phyloP scores from a whole-genome alignment of 2,113 vertebrate species.

The Brienomyrus longianalis region DNA sequence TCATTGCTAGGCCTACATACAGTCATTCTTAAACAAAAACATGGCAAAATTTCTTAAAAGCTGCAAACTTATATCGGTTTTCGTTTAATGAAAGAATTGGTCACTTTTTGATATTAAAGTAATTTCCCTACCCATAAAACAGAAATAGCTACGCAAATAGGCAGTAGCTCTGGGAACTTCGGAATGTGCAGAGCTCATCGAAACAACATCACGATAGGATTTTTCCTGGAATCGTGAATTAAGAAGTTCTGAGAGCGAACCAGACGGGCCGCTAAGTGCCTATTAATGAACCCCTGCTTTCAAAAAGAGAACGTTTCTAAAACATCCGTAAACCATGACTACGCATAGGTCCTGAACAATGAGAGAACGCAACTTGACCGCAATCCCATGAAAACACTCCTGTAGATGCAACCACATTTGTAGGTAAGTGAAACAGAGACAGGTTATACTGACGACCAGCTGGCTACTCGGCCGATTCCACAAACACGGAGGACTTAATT shows the following conservation, averaged over 20 bases:
- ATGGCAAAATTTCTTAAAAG: neutral
- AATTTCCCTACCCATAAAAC: neutral
- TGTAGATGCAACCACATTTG: neutral
- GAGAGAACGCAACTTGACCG: neutral
- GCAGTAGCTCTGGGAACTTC: neutral
- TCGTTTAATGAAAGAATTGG: neutral
- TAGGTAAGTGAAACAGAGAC: neutral
- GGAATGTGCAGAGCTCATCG: neutral
- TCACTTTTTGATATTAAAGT: neutral
- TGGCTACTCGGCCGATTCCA: neutral
- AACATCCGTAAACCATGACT: neutral
- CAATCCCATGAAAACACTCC: neutral
- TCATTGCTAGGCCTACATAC: neutral
- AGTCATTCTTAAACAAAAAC: neutral
- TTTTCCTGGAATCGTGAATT: slow-evolving; percentile 8
- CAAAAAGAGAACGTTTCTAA: neutral
- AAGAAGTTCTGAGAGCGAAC: neutral
- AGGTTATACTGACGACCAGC: neutral
- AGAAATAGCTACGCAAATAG: neutral
- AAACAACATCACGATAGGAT: neutral
- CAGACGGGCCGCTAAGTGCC: neutral
- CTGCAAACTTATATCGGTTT: neutral
- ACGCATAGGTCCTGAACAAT: neutral
- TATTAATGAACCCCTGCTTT: neutral
- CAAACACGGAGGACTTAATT: neutral